phyloP scores from a whole-genome alignment of 2,888 invertebrate species.

The Hyposoter didymator region DNA sequence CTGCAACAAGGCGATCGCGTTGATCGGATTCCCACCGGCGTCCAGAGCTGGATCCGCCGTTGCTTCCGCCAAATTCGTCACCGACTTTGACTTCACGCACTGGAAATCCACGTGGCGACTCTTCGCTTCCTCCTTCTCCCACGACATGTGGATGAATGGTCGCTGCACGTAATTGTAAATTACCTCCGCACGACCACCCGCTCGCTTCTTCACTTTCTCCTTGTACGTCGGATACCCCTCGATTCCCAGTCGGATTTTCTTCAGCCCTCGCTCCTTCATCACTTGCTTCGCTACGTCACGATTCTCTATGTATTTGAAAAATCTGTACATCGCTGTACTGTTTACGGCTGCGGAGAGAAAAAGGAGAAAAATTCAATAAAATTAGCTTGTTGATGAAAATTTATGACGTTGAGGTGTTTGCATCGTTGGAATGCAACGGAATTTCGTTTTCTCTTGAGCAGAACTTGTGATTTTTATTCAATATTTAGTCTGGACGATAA shows the following conservation, averaged over 20 bases:
- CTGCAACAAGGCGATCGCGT: slow-evolving; percentile 80
- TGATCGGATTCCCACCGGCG: slow-evolving; percentile 86
- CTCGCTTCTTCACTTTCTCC: slow-evolving; percentile 98
- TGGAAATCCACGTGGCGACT: slow-evolving; percentile 99
- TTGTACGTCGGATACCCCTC: slow-evolving; percentile 99
- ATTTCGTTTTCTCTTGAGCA: no score
- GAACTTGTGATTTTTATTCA: no score
- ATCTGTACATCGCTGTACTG: slow-evolving; percentile 97
- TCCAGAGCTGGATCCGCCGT: slow-evolving; percentile 95
- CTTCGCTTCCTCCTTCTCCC: slow-evolving; percentile 99
- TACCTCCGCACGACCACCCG: slow-evolving; percentile 97
- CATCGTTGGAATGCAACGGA: no score
- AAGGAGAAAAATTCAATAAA: background rate
- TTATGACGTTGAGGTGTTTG: no score
- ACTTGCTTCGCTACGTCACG: slow-evolving; percentile 99
- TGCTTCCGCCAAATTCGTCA: slow-evolving; percentile 97
- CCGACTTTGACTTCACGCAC: slow-evolving; percentile 98
- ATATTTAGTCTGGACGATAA: no score
- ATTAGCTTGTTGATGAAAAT: background rate
- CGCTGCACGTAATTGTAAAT: slow-evolving; percentile 99
- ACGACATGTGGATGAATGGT: slow-evolving; percentile 99
- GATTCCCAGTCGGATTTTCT: slow-evolving; percentile 99
- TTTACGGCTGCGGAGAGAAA: slow-evolving; percentile 89
- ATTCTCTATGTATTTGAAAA: slow-evolving; percentile 99
- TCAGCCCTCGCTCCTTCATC: slow-evolving; percentile 98